Percentiles rank a stretch among this genome's conserved stretches.
These are phyloP conservation scores for Muntiacus muntjak DNA, from an alignment of 2,113 vertebrate species.

Conservation along the genomic window DNA sequence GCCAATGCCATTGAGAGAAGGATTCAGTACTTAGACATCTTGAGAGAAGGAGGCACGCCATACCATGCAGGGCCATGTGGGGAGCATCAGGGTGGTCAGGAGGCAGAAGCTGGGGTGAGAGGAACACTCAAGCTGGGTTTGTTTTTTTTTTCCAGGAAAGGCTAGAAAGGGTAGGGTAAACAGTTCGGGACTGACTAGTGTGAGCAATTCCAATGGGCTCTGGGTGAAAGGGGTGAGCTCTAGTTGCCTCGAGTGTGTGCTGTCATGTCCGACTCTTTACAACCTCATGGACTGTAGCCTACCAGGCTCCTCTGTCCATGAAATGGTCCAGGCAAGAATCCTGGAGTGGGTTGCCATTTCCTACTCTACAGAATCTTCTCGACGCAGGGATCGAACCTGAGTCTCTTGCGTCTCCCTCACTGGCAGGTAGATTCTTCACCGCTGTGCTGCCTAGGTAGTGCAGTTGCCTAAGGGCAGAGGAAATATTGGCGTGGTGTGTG, in stretches of 20 bases:
- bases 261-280: not conserved
- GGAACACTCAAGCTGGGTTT: too few species aligned
- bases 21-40: not conserved
- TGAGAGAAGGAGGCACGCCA: rapidly evolving
- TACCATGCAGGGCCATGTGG: rapidly evolving
- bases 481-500: rapidly evolving
- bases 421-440: not conserved
- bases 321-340: not conserved
- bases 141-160: not conserved
- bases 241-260: rapidly evolving
- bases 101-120: not conserved
- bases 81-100: not conserved
- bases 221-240: not conserved
- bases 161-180: not conserved
- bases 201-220: not conserved
- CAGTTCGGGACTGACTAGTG: not conserved
- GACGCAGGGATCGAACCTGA: not conserved
- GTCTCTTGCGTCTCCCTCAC: not conserved
- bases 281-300: not conserved
- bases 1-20: not conserved
- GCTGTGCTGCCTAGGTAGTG: not conserved
- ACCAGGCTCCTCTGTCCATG: not conserved
- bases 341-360: not conserved
- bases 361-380: not conserved
- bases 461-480: not conserved